Conservation (phyloP, 2,888 invertebrate genomes). For the Eucera pruinosa region DNA sequence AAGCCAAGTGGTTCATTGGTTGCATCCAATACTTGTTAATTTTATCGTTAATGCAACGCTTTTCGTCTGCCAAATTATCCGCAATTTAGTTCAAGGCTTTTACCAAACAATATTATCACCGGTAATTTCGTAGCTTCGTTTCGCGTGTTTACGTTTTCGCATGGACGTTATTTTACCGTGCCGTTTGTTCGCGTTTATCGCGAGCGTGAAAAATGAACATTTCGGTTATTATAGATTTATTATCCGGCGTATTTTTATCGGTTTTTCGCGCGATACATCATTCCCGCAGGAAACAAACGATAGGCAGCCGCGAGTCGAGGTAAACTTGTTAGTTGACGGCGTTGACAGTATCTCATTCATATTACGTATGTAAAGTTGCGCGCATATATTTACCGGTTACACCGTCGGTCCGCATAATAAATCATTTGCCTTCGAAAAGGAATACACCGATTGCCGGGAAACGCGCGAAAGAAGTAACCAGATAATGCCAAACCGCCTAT, state of each 20-base stretch:
- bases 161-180: not conserved
- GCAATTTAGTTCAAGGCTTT: too few species aligned
- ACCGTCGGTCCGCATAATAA: constrained; percentile 35
- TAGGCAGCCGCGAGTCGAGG: constrained; percentile 51
- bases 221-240: constrained; percentile 19
- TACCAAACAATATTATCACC: too few species aligned
- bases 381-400: constrained; percentile 56
- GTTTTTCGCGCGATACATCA: constrained; percentile 53
- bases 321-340: constrained; percentile 56
- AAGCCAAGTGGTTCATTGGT: too few species aligned
- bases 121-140: not conserved
- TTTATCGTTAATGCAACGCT: too few species aligned
- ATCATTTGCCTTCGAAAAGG: constrained; percentile 51
- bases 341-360: constrained; percentile 65
- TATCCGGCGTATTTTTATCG: constrained; percentile 38
- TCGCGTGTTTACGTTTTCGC: not conserved
- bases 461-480: constrained; percentile 24
- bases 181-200: not conserved
- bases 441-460: constrained; percentile 38
- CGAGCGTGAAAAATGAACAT: constrained; percentile 8
- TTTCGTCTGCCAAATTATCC: too few species aligned
- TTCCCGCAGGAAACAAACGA: constrained; percentile 59
- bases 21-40: too few species aligned
- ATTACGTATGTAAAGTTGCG: constrained; percentile 54
- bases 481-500: constrained; percentile 27